Conservation (phyloP, 2,888 invertebrate genomes). For the Neria commutata region DNA sequence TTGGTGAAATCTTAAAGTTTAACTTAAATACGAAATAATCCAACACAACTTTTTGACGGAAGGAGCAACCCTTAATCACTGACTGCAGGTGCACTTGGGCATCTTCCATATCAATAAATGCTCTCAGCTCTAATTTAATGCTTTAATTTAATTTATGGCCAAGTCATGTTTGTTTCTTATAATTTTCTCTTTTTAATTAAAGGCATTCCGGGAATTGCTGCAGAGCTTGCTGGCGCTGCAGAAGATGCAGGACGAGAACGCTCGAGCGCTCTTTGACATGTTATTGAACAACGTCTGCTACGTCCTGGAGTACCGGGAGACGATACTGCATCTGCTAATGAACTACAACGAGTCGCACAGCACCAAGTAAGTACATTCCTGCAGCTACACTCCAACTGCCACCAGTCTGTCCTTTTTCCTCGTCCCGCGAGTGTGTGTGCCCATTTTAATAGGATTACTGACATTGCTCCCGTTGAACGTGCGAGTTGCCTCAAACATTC, state of each 20-base stretch:
- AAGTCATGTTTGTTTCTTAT: slow-evolving; percentile 15
- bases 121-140: neutral
- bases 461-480: slow-evolving; percentile 18
- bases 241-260: slow-evolving; percentile 70
- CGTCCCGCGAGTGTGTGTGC: no score
- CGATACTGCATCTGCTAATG: slow-evolving; percentile 78
- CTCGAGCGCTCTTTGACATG: slow-evolving; percentile 81
- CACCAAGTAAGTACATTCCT: slow-evolving; percentile 71
- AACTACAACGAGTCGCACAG: slow-evolving; percentile 85
- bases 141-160: neutral
- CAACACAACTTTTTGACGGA: no score
- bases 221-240: slow-evolving; percentile 84
- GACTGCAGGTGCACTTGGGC: no score
- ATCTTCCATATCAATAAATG: no score
- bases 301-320: slow-evolving; percentile 91
- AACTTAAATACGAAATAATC: no score
- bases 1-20: no score
- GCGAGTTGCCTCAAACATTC: slow-evolving; percentile 24
- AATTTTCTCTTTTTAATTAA: slow-evolving; percentile 48
- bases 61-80: no score
- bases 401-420: neutral
- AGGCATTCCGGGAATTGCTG: slow-evolving; percentile 83
- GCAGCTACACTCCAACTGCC: slow-evolving; percentile 13
- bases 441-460: slow-evolving; percentile 20
- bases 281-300: slow-evolving; percentile 93